These are phyloP conservation scores for Octodonta nipae DNA, from an alignment of 2,888 invertebrate genomes.

Conservation along the genomic window DNA sequence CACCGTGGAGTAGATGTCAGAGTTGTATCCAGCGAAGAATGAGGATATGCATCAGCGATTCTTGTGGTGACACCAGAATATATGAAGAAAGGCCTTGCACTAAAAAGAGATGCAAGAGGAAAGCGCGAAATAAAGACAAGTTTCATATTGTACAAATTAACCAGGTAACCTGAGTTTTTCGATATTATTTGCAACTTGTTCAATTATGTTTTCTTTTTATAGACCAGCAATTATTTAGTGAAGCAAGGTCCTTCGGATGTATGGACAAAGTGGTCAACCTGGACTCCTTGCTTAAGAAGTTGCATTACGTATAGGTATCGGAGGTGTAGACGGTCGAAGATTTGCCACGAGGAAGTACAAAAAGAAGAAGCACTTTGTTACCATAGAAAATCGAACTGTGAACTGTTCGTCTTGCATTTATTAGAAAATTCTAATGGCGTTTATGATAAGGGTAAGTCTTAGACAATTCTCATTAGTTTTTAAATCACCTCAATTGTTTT, in stretches of 20 bases:
- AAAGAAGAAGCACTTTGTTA: constrained; percentile 78
- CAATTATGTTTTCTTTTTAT: constrained; percentile 9
- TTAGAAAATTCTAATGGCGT: constrained; percentile 25
- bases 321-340: constrained; percentile 56
- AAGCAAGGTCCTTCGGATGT: constrained; percentile 34
- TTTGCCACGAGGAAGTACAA: constrained; percentile 66
- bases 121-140: constrained; percentile 29
- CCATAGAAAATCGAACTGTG: constrained; percentile 67
- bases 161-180: constrained; percentile 16
- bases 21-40: constrained; percentile 54
- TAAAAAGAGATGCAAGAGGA: constrained; percentile 32
- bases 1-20: constrained; percentile 18
- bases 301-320: constrained; percentile 71
- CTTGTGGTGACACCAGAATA: constrained; percentile 25
- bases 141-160: constrained; percentile 27
- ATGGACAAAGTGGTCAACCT: constrained; percentile 53
- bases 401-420: constrained; percentile 46
- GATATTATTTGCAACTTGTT: background rate
- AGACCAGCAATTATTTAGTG: constrained; percentile 26
- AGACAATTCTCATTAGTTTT: background rate
- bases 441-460: constrained; percentile 8
- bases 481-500: background rate
- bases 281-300: constrained; percentile 66
- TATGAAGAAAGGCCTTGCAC: constrained; percentile 34
- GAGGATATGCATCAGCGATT: constrained; percentile 48